Evolutionary conservation across 2,888 invertebrate species (phyloP), one percentile per base, ranked within the genome.

Genomic region (Scotopteryx bipunctaria): DNA sequence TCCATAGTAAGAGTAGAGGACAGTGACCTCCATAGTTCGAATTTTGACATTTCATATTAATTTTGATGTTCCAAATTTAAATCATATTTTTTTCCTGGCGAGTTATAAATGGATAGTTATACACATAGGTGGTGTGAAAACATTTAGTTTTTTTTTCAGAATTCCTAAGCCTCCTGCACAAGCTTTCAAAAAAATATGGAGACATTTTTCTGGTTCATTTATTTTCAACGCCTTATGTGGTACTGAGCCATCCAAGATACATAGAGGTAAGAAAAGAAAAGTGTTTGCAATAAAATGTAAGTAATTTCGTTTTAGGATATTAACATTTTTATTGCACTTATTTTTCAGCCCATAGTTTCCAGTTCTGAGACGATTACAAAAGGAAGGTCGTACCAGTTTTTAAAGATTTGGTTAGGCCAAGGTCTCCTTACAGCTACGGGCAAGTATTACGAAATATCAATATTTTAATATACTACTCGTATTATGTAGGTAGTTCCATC

Each of bases 351-450:
- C 31, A 37, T 92, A 14, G 66, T 92, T 15, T 81, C 88, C 11
- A 91, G 89, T 55, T 78, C 71, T 0, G 87, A 87, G 47, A 76
- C 86, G 29, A 86, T 92, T 25, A 91, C 91, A 31, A 94, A 94
- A 74, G 91, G 91, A 1, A 73, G 67, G 17, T 87, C 91, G 0
- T 93, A 93, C 61, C 67, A 76, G 2, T 80, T 78, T 1, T 42
- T 92, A 5, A 71, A 73, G 17, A 81, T 87, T 0, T 92, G 92
- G 92, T 75, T 92, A 0, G 86, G 91, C 6, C 83, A 91, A 45
- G 93, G 93, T 0, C 83, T 93, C 0, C 82, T 93, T 0, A 90
- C 92, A 1, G 89, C 92, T 15, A 69, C 78, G 56, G 88, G 88
- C 88, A 73, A 57, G 33, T 42, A 9, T n/a, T n/a, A n/a, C n/a